Evolutionary conservation across 1,140 invertebrate genomes (phyloP).

Genomic region (Rhopalosiphum padi): DNA sequence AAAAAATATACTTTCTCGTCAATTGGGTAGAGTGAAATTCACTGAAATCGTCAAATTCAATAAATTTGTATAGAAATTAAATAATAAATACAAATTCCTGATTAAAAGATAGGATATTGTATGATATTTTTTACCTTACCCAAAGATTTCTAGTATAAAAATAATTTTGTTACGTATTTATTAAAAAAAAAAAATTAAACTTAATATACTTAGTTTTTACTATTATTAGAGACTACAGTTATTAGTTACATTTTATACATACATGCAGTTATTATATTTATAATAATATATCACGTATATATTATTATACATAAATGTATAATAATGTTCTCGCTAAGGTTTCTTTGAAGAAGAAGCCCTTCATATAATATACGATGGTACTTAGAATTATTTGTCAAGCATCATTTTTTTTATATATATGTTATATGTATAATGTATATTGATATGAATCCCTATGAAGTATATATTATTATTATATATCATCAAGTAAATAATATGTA

Average conservation of each 20-base stretch:
- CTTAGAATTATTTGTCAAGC: neutral
- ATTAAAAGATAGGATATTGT: neutral
- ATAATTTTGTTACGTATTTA: neutral
- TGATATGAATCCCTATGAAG: neutral
- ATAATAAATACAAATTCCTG: neutral
- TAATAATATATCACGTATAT: neutral
- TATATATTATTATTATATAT: neutral
- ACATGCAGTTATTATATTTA: neutral
- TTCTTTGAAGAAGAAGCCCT: neutral
- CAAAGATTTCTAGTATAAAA: neutral
- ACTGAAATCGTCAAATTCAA: neutral
- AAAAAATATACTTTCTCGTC: neutral
- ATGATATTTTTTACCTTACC: neutral
- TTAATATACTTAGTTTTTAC: neutral
- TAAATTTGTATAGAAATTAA: neutral
- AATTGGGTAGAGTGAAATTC: neutral
- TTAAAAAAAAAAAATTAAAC: neutral
- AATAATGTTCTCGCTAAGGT: neutral
- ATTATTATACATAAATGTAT: neutral
- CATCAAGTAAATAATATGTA: neutral
- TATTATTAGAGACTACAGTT: no score
- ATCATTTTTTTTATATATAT: neutral
- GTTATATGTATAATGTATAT: no score
- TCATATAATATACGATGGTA: slow-evolving; percentile 10
- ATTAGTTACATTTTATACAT: neutral